Conservation (phyloP, 2,113 vertebrate genomes). For the Calyptommatus sinebrachiatus region DNA sequence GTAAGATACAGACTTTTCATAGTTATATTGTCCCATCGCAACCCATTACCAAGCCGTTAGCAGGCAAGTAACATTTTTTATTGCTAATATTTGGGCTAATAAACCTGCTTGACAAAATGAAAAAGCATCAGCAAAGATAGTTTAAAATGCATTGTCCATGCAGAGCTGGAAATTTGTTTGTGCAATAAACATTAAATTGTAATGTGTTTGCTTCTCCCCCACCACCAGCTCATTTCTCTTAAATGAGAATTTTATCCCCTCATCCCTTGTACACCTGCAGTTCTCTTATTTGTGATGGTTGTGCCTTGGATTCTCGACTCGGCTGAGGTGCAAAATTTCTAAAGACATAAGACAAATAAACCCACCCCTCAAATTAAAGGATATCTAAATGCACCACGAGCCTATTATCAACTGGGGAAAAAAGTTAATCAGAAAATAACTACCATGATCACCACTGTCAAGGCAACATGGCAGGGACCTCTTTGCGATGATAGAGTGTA, state of each 20-base stretch:
- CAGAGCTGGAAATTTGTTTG: slow-evolving; percentile 5
- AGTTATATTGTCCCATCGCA: slow-evolving; percentile 24
- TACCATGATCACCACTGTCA: background rate
- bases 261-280: background rate
- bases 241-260: background rate
- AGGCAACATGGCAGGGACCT: background rate
- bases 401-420: background rate
- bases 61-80: slow-evolving; percentile 5
- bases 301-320: background rate
- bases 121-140: background rate
- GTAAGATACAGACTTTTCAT: slow-evolving; percentile 5
- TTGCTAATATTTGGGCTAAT: slow-evolving; percentile 16
- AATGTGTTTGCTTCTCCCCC: no score
- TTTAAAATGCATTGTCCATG: background rate
- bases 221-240: background rate
- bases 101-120: slow-evolving; percentile 15
- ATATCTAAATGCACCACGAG: background rate
- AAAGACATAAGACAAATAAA: background rate
- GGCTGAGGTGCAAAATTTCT: background rate
- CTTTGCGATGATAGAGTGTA: background rate
- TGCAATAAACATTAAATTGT: slow-evolving; percentile 6
- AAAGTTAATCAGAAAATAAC: background rate
- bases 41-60: slow-evolving; percentile 16
- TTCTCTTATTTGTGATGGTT: background rate
- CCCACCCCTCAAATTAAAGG: background rate